These are phyloP conservation scores for Dasypogon diadema DNA, from an alignment of 2,888 invertebrate genomes.

Conservation along the genomic window DNA sequence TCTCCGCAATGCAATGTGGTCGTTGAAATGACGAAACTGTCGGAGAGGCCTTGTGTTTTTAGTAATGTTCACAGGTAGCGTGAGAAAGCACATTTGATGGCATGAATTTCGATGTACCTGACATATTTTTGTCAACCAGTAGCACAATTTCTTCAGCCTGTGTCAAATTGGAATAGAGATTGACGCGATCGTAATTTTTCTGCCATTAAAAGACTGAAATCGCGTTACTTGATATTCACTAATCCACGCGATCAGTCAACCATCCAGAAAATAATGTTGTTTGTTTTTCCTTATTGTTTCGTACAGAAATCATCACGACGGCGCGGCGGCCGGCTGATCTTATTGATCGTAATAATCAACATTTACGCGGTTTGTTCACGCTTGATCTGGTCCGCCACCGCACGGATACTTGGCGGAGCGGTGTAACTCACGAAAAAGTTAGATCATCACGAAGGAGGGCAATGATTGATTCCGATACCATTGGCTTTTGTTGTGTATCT, in stretches of 20 bases:
- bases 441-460: conserved; percentile 28
- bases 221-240: conserved; percentile 26
- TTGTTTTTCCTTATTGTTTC: conserved; percentile 25
- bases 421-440: not conserved
- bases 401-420: conserved; percentile 19
- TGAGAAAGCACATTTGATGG: conserved; percentile 21
- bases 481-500: conserved; percentile 12
- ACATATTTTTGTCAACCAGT: not conserved
- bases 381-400: conserved; percentile 54
- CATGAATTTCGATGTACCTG: not conserved
- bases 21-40: not conserved
- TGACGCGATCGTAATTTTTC: not conserved
- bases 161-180: too few species aligned
- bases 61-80: not conserved
- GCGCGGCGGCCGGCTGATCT: conserved; percentile 33
- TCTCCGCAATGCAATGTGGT: not conserved
- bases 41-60: not conserved
- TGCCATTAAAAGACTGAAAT: not conserved
- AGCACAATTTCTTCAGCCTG: too few species aligned
- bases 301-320: conserved; percentile 26
- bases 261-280: conserved; percentile 44
- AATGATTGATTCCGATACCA: conserved; percentile 20
- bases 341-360: conserved; percentile 51
- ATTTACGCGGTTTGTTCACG: conserved; percentile 54
- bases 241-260: conserved; percentile 29